Conservation (phyloP, 2,888 invertebrate genomes). For the Elgonia sp. region DNA sequence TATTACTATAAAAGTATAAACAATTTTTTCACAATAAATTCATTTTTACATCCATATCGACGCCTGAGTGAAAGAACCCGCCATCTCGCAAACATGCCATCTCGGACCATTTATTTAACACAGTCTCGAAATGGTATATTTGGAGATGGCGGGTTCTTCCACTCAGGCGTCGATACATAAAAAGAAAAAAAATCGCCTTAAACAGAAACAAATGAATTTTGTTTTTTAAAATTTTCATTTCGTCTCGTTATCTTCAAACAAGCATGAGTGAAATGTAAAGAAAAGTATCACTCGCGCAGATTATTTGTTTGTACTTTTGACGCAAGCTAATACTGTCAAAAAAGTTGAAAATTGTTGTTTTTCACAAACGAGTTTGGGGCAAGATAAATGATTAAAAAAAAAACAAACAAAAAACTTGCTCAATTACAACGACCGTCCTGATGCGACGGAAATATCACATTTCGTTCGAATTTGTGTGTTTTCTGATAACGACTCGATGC, state of each 20-base stretch:
- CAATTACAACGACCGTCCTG: slow-evolving; percentile 53
- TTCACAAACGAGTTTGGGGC: neutral
- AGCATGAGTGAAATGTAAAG: slow-evolving; percentile 72
- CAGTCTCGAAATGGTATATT: too few species aligned
- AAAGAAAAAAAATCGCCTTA: neutral
- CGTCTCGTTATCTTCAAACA: slow-evolving; percentile 13
- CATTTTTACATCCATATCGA: too few species aligned
- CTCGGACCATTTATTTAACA: too few species aligned
- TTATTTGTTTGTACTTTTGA: slow-evolving; percentile 70
- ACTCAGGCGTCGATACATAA: too few species aligned
- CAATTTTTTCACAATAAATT: too few species aligned
- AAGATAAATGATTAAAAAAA: slow-evolving; percentile 46
- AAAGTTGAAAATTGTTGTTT: neutral
- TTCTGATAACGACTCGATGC: slow-evolving; percentile 52
- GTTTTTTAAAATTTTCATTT: neutral
- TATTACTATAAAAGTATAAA: too few species aligned
- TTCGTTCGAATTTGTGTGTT: slow-evolving; percentile 60
- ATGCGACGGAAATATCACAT: slow-evolving; percentile 71
- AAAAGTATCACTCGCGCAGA: slow-evolving; percentile 47
- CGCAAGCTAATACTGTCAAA: slow-evolving; percentile 66
- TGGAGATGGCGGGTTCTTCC: too few species aligned
- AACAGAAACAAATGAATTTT: neutral
- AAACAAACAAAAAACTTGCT: slow-evolving; percentile 36
- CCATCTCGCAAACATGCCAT: too few species aligned
- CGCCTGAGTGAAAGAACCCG: too few species aligned